phyloP scores from a whole-genome alignment of 2,888 invertebrate genomes.

The Calameuta filiformis region DNA sequence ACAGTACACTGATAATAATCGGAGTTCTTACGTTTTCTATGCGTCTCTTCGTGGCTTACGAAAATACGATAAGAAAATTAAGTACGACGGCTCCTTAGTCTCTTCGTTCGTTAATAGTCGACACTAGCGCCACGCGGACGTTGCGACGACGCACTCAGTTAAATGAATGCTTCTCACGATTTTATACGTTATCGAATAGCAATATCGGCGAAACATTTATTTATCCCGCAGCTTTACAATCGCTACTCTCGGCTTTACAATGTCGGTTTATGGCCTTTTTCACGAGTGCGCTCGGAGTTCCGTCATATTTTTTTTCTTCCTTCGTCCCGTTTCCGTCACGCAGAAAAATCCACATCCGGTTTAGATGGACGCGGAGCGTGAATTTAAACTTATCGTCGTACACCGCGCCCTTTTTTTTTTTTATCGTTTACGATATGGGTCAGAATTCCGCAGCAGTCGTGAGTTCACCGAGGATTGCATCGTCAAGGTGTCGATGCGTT shows the following conservation, averaged over 20 bases:
- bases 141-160: not conserved
- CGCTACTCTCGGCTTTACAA: constrained; percentile 49
- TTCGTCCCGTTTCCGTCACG: not conserved
- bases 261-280: constrained; percentile 40
- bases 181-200: not conserved
- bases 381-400: not conserved
- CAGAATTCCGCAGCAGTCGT: not conserved
- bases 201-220: constrained; percentile 24
- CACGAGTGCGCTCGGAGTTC: not conserved
- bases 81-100: too few species aligned
- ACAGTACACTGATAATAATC: not conserved
- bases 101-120: not conserved
- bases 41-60: too few species aligned
- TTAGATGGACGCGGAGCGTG: not conserved
- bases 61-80: too few species aligned
- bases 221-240: constrained; percentile 43
- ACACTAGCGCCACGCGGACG: not conserved
- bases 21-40: too few species aligned
- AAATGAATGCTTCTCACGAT: not conserved
- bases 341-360: not conserved
- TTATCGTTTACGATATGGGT: not conserved
- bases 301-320: not conserved
- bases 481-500: not conserved
- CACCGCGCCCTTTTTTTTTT: not conserved
- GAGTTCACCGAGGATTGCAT: not conserved